Percentiles rank a stretch among this genome's conserved stretches.
Conservation (phyloP, 2,113 vertebrate species). For the Lontra canadensis region DNA sequence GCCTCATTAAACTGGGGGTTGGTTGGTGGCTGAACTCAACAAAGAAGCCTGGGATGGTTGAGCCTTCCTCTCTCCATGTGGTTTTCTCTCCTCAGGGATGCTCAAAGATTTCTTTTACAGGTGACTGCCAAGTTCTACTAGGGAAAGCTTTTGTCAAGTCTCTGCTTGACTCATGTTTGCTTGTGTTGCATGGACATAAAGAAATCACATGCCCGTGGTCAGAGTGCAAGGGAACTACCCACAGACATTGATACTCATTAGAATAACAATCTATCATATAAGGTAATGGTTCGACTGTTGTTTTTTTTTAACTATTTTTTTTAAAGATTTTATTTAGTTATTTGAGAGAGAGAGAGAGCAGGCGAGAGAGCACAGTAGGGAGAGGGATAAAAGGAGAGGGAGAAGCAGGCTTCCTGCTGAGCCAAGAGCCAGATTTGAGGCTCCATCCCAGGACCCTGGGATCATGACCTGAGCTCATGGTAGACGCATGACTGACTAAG, state of each 20-base stretch:
- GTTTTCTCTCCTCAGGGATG: neutral
- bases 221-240: neutral
- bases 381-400: no score
- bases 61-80: neutral
- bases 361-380: no score
- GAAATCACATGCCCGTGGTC: neutral
- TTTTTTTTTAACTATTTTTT: neutral
- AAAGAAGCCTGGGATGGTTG: neutral
- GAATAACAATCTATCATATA: neutral
- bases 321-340: no score
- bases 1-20: neutral
- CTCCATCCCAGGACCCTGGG: no score
- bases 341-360: no score
- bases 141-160: neutral
- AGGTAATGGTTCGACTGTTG: neutral
- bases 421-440: no score
- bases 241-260: neutral
- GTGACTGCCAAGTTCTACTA: neutral
- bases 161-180: neutral
- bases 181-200: neutral
- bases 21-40: neutral
- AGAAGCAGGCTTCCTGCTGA: no score
- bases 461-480: no score
- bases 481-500: no score
- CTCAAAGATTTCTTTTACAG: neutral